Conservation (phyloP, 2,888 invertebrate species). For the Drosophila engyochracea region DNA sequence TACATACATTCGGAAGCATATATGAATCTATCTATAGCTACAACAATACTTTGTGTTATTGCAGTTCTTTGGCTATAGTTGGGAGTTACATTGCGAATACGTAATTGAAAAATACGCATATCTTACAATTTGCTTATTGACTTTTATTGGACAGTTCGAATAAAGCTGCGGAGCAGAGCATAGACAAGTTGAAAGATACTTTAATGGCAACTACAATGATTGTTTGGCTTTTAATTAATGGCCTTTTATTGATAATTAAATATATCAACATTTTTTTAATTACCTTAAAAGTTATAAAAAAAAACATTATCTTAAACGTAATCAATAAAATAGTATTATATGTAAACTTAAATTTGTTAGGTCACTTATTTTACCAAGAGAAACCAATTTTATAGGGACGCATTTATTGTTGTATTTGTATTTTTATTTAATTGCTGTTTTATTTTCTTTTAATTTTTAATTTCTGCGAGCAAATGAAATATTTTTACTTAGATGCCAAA, state of each 20-base stretch:
- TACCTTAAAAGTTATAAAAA: neutral
- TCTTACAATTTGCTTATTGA: constrained; percentile 72
- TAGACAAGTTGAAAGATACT: neutral
- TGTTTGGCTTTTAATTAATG: constrained; percentile 12
- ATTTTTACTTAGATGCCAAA: constrained; percentile 11
- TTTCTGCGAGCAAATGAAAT: constrained; percentile 5
- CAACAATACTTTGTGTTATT: constrained; percentile 5
- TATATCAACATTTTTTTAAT: neutral
- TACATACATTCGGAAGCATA: neutral
- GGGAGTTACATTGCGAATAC: constrained; percentile 54
- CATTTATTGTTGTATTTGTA: neutral
- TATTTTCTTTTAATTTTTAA: neutral
- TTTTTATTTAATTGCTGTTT: neutral
- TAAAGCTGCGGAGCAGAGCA: constrained; percentile 17
- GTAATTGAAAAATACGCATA: constrained; percentile 77
- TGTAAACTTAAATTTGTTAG: neutral
- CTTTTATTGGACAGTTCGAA: constrained; percentile 75
- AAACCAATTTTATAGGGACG: neutral
- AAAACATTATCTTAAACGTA: too few relatives aligned
- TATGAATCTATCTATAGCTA: neutral
- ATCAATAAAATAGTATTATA: neutral
- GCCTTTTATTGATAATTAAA: constrained; percentile 13
- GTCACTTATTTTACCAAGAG: neutral
- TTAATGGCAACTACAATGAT: constrained; percentile 17
- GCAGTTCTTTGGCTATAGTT: constrained; percentile 29